phyloP scores from a whole-genome alignment of 2,113 vertebrate species.

The Pedetes capensis region DNA sequence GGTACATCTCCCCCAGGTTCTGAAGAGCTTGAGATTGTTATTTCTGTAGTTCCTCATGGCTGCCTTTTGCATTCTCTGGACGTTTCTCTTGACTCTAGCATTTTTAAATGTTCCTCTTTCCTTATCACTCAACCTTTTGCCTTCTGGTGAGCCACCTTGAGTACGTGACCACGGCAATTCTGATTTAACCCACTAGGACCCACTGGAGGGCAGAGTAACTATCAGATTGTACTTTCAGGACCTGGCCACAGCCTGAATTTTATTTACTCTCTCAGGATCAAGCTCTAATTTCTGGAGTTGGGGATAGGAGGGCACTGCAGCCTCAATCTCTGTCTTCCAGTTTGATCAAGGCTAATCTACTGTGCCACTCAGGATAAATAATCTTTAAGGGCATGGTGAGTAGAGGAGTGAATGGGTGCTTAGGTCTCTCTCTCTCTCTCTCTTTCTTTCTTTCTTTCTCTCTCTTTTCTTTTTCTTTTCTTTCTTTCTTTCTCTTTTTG shows the following conservation, averaged over 20 bases:
- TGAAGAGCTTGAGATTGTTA: not conserved
- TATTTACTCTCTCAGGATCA: not conserved
- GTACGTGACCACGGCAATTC: not conserved
- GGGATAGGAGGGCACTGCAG: not conserved
- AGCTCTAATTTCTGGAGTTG: not conserved
- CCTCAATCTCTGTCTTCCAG: not conserved
- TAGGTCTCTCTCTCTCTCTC: not conserved
- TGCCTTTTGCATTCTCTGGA: not conserved
- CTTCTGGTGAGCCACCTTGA: not conserved
- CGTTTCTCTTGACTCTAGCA: not conserved
- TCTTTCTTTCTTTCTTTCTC: too few species aligned
- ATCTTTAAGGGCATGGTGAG: not conserved
- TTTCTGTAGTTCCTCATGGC: not conserved
- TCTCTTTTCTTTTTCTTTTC: too few species aligned
- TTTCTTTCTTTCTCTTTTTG: too few species aligned
- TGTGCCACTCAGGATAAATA: accelerated
- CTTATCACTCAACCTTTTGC: not conserved
- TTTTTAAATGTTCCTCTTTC: not conserved
- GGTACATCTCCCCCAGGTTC: not conserved
- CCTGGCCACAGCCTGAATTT: not conserved
- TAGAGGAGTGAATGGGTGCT: not conserved
- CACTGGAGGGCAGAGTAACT: not conserved
- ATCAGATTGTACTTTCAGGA: accelerated
- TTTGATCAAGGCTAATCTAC: not conserved
- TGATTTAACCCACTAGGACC: not conserved